Base-by-base conservation (phyloP, 2,888 invertebrate genomes). In the Perizoma flavofasciatum region DNA sequence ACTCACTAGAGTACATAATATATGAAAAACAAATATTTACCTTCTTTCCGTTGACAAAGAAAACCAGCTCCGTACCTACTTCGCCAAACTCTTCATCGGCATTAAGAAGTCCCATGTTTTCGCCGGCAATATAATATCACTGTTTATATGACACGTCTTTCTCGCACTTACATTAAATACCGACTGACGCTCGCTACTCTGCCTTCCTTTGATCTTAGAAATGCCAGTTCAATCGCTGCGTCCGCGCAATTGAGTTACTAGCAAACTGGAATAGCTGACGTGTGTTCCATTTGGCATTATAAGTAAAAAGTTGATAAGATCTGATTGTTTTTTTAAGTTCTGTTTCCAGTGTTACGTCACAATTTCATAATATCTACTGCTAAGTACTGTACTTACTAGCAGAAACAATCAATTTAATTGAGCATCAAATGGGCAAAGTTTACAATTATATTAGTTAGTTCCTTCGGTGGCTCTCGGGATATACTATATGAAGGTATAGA, bases 21-120 rank as follows among this genome's bases (percentile, higher is more conserved):
- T 22, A 22, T 22, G 22, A 22, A 41, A 32, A 48, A 50, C 52
- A 65, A 49, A 54, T 40, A 74, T 81, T 64, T 70, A 92, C 92
- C 90, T 89, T 92, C 66, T 91, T 92, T 53, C 92, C 89, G 69
- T 92, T 92, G 5, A 92, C 92, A 72, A 83, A 94, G 74, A 93
- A 89, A 54, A 89, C 89, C 75, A 89, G 77, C 63, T 85, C 84
- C 5, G 82, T 80, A 52, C 72, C 69, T 53, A 84, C 73, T 44
- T 84, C 82, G 55, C 72, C 77, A 7, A 60, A 55, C 52, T 88
- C 85, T 41, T 88, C 89, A 11, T 89, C 88, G 0, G 75, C 68
- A 65, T 91, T 89, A 48, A 82, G 72, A 49, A 82, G 69, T 60
- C 88, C 89, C 91, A 91, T 90, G 6, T 64, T 77, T 51, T 58